Conservation (phyloP, 2,113 vertebrate species). For the Casuarius casuarius region DNA sequence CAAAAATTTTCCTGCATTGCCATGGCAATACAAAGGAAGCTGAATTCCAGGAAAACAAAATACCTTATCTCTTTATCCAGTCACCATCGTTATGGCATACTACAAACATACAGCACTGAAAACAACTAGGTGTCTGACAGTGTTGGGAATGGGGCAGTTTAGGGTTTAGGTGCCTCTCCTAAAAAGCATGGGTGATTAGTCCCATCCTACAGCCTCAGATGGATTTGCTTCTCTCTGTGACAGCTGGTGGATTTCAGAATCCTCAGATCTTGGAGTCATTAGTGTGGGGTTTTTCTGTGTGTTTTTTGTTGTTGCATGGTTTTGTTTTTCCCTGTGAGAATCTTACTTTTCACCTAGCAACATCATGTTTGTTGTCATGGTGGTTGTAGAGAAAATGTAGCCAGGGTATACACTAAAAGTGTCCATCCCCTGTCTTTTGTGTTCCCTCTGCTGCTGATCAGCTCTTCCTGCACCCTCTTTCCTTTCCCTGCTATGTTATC, state of each 20-base stretch:
- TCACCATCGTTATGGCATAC: neutral
- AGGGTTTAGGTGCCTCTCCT: neutral
- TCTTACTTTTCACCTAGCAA: neutral
- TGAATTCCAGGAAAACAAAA: slow-evolving; percentile 1
- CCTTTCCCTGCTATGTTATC: neutral
- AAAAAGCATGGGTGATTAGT: neutral
- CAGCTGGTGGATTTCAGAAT: neutral
- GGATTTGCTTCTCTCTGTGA: neutral
- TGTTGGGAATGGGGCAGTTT: neutral
- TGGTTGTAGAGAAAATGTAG: neutral
- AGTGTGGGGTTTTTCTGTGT: too few relatives aligned
- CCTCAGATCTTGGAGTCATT: neutral
- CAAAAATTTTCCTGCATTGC: slow-evolving; percentile 25
- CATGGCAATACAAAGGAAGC: slow-evolving; percentile 49
- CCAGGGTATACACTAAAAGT: neutral
- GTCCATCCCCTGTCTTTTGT: neutral
- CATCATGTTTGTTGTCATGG: neutral
- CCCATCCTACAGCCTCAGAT: neutral
- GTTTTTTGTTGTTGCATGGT: too few relatives aligned
- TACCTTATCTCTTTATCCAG: neutral
- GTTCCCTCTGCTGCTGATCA: neutral
- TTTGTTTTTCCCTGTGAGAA: neutral
- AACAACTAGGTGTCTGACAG: neutral
- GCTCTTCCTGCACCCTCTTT: neutral
- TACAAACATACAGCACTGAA: neutral